A percentile compares a stretch with the other conserved stretches of the same genome.
phyloP scores from a whole-genome alignment of 2,797 vertebrate species.

The Siniperca undulata region DNA sequence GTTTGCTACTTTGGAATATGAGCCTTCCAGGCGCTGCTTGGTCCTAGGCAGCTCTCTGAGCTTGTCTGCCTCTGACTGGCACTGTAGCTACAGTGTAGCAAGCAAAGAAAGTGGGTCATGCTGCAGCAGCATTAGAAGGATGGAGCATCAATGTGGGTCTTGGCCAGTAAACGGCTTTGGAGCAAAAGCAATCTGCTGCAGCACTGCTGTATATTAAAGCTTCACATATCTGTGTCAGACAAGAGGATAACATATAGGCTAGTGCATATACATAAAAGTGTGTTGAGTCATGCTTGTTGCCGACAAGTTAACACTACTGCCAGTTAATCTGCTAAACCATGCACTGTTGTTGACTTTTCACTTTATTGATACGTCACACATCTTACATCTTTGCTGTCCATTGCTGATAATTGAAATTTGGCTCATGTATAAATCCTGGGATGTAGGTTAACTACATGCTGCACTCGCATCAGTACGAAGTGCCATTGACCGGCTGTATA shows the following conservation, averaged over 20 bases:
- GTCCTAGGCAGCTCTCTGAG: constrained; percentile 56
- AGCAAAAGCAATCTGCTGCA: constrained; percentile 68
- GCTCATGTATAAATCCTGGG: constrained; percentile 26
- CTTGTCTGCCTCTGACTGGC: constrained; percentile 60
- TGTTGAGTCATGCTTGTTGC: constrained; percentile 23
- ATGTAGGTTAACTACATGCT: constrained; percentile 20
- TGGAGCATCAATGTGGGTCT: constrained; percentile 75
- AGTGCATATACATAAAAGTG: constrained; percentile 16
- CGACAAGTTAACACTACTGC: constrained; percentile 4
- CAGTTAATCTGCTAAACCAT: constrained; percentile 6
- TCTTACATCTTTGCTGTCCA: not conserved
- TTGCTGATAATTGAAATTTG: constrained; percentile 11
- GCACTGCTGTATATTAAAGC: constrained; percentile 56
- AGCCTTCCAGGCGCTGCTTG: constrained; percentile 58
- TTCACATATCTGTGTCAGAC: constrained; percentile 46
- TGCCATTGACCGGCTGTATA: constrained; percentile 19
- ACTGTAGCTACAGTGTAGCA: constrained; percentile 65
- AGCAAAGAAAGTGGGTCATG: constrained; percentile 84
- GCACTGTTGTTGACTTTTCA: not conserved
- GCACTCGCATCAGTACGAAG: not conserved
- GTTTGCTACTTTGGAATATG: constrained; percentile 37
- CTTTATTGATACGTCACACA: constrained; percentile 1
- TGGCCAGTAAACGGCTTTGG: constrained; percentile 76
- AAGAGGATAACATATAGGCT: constrained; percentile 7
- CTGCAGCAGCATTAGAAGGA: constrained; percentile 76